phyloP scores from a whole-genome alignment of 2,888 invertebrate species.

The Siphonodentalium dalli region DNA sequence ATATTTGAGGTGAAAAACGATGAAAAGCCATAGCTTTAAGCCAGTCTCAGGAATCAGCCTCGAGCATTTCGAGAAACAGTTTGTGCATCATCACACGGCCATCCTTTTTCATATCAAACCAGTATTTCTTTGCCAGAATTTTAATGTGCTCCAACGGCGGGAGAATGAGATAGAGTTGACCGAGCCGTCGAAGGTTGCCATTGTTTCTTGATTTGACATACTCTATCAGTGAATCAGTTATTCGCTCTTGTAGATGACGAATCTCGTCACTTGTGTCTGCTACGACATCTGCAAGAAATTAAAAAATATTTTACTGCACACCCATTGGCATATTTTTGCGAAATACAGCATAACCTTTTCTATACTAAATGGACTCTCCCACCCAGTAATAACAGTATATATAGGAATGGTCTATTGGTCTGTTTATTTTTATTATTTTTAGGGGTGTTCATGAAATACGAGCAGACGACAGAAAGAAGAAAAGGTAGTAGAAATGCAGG shows the following conservation, averaged over 20 bases:
- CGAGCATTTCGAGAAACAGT: slow-evolving; percentile 94
- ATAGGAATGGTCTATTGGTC: no score
- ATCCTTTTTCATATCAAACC: slow-evolving; percentile 86
- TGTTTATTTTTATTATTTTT: no score
- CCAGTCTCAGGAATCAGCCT: slow-evolving; percentile 68
- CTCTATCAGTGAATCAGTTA: slow-evolving; percentile 85
- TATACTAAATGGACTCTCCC: no score
- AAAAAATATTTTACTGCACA: not conserved
- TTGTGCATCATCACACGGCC: slow-evolving; percentile 94
- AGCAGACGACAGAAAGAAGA: no score
- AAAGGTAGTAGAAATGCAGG: no score
- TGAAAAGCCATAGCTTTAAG: no score
- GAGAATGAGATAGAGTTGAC: slow-evolving; percentile 83
- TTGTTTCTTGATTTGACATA: slow-evolving; percentile 75
- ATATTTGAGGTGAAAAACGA: no score
- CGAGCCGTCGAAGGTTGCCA: slow-evolving; percentile 73
- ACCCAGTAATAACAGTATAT: no score
- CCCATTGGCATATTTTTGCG: no score
- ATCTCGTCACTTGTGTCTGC: slow-evolving; percentile 87
- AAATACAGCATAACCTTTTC: no score
- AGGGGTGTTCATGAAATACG: no score
- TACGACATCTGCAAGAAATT: slow-evolving; percentile 80
- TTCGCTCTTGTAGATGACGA: slow-evolving; percentile 85
- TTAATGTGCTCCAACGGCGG: slow-evolving; percentile 90
- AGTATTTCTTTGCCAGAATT: slow-evolving; percentile 86